Base-by-base conservation (phyloP, 1,140 invertebrate genomes). In the Rhynchophorus ferrugineus region DNA sequence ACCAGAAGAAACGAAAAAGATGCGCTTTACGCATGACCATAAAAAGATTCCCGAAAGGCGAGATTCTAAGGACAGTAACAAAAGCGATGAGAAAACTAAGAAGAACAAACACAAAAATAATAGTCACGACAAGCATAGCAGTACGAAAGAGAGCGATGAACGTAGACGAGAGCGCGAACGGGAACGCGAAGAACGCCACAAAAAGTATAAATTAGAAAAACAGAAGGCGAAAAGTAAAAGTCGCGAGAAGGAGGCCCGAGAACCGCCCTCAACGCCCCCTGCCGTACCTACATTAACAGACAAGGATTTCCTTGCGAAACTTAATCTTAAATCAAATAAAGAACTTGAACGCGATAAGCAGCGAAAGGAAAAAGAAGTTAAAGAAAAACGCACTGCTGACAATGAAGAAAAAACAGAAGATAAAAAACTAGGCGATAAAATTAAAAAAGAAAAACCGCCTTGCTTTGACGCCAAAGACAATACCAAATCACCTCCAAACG, bases 41-140 rank as follows among this genome's bases (percentile, higher is more conserved):
- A 67, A 65, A 51, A 78, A 77, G 63, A 49, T 71, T 17, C 61
- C 68, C 14, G 81, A 83, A 60, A 72, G 85, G 20, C 74, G 84
- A 24, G 84, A 87, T 60, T 85, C 83, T 36, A 88, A 87, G 70
- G 85, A 89, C 49, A 74, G 74, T 55, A 64, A 68, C 3, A 63
- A 71, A 50, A 60, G 57, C 2, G 62, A 65, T 7, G 63, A 63
- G 39, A 39, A 38, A 44, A 48, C 19, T 17, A 62, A 64, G 17
- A 64, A 59, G 38, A 56, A 36, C 24, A 66, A 67, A 66, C 56
- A 65, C 35, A 67, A 69, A 58, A 64, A 66, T 36, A 65, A 66
- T 42, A 47, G 36, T 19, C 50, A 62, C 17, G 53, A 62, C 1
- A 58, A 61, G 49, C 59, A 61, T 34, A 63, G 62, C 51, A 60